These are phyloP conservation scores for Eristalinus aeneus DNA, from an alignment of 2,888 invertebrate genomes.

Conservation along the genomic window DNA sequence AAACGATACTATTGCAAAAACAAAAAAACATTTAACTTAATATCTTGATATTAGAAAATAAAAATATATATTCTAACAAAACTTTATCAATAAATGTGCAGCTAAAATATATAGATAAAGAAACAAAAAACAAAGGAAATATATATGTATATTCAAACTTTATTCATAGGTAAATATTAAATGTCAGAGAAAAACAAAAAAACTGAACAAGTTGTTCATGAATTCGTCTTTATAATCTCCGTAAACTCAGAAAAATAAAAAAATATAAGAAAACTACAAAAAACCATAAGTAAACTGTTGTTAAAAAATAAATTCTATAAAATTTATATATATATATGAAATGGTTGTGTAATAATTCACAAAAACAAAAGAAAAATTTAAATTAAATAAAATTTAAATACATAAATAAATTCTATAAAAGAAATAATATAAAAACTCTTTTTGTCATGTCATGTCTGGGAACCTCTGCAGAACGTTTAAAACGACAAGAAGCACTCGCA, in stretches of 20 bases:
- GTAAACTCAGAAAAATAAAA: slow-evolving; percentile 10
- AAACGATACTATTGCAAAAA: not conserved
- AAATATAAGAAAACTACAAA: not conserved
- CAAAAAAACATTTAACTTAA: not conserved
- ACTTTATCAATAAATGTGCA: slow-evolving; percentile 69
- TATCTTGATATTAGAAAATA: slow-evolving; percentile 12
- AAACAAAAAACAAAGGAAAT: slow-evolving; percentile 4
- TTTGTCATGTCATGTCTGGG: slow-evolving; percentile 25
- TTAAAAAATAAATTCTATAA: slow-evolving; percentile 22
- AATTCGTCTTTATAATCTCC: slow-evolving; percentile 33
- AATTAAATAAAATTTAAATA: slow-evolving; percentile 27
- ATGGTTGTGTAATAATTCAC: slow-evolving; percentile 65
- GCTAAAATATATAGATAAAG: slow-evolving; percentile 35
- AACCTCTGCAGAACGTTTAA: not conserved
- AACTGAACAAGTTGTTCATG: slow-evolving; percentile 33
- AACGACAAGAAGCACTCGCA: not conserved
- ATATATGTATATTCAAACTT: slow-evolving; percentile 57
- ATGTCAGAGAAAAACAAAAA: slow-evolving; percentile 38
- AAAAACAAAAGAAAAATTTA: too few species aligned
- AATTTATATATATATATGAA: slow-evolving; percentile 17
- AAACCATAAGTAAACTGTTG: slow-evolving; percentile 33
- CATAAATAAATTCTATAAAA: slow-evolving; percentile 35
- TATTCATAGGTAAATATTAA: slow-evolving; percentile 58
- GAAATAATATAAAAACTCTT: slow-evolving; percentile 32
- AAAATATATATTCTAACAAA: slow-evolving; percentile 27